These are phyloP conservation scores for Drosophila rhopaloa DNA, from an alignment of 1,140 invertebrate species.

Conservation along the genomic window DNA sequence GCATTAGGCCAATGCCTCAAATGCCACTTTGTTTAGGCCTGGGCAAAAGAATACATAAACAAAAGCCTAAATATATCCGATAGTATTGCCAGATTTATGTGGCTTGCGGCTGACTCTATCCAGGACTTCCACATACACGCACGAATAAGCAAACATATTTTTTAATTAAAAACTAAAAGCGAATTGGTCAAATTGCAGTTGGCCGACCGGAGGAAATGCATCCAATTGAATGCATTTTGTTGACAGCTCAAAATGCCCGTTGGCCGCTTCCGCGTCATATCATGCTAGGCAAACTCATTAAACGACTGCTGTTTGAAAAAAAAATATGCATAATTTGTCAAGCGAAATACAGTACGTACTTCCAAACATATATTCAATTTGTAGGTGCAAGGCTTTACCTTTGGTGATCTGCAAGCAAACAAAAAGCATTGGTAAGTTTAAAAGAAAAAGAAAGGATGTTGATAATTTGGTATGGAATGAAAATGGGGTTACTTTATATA, in stretches of 20 bases:
- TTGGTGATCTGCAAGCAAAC: no score
- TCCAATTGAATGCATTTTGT: slow-evolving; percentile 39
- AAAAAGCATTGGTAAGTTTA: no score
- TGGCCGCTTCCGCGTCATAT: slow-evolving; percentile 32
- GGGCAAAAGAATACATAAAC: background rate
- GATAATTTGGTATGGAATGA: no score
- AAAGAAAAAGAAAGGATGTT: no score
- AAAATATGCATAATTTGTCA: slow-evolving; percentile 17
- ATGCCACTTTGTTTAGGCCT: slow-evolving; percentile 22
- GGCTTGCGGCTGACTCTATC: background rate
- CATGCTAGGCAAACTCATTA: slow-evolving; percentile 39
- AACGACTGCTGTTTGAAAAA: slow-evolving; percentile 7
- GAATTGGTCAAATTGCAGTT: slow-evolving; percentile 28
- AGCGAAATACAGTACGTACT: background rate
- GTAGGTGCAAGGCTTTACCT: no score
- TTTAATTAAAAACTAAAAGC: slow-evolving; percentile 36
- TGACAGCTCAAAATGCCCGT: slow-evolving; percentile 22
- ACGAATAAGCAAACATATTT: slow-evolving; percentile 24
- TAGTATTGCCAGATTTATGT: slow-evolving; percentile 33
- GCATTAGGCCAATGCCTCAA: slow-evolving; percentile 37
- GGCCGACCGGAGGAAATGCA: slow-evolving; percentile 31
- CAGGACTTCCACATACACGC: slow-evolving; percentile 22
- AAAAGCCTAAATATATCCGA: slow-evolving; percentile 13
- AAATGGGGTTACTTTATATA: no score
- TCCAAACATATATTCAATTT: background rate